Evolutionary conservation across 1,140 invertebrate genomes (phyloP).

Genomic region (Calephelis nemesis): DNA sequence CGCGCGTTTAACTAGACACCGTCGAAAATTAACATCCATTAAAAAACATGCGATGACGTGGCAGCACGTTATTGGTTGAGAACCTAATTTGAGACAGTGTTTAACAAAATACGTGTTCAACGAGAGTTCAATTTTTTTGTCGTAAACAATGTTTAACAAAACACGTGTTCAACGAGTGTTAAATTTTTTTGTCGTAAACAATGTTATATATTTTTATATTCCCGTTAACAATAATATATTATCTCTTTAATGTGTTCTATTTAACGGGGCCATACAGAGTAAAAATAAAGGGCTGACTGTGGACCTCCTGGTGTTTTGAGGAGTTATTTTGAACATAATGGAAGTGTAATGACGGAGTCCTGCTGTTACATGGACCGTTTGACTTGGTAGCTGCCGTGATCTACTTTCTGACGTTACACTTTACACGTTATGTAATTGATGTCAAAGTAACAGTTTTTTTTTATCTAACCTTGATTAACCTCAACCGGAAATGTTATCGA

Average conservation of each 20-base stretch:
- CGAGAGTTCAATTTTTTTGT: too few species aligned
- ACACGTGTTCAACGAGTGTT: too few species aligned
- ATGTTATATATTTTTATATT: constrained; percentile 12
- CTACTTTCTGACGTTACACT: not conserved
- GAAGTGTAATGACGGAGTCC: not conserved
- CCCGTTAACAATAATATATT: not conserved
- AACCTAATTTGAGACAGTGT: too few species aligned
- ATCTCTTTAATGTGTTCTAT: not conserved
- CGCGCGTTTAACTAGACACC: too few species aligned
- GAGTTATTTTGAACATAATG: constrained; percentile 3
- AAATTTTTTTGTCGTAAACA: too few species aligned
- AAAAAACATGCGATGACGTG: too few species aligned
- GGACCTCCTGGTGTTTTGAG: not conserved
- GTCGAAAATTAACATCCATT: too few species aligned
- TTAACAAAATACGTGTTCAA: too few species aligned
- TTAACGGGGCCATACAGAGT: not conserved
- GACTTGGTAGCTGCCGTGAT: not conserved
- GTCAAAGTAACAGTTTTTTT: not conserved
- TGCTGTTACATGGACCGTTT: constrained; percentile 3
- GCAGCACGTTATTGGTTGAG: too few species aligned
- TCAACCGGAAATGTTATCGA: not conserved
- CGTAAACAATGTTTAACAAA: too few species aligned
- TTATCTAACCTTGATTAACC: not conserved
- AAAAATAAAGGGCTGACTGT: not conserved
- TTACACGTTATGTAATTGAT: not conserved